Evolutionary conservation across 2,797 vertebrate species (phyloP), one percentile per base, ranked within the genome.

Genomic region (Myoxocephalus aenaeus): DNA sequence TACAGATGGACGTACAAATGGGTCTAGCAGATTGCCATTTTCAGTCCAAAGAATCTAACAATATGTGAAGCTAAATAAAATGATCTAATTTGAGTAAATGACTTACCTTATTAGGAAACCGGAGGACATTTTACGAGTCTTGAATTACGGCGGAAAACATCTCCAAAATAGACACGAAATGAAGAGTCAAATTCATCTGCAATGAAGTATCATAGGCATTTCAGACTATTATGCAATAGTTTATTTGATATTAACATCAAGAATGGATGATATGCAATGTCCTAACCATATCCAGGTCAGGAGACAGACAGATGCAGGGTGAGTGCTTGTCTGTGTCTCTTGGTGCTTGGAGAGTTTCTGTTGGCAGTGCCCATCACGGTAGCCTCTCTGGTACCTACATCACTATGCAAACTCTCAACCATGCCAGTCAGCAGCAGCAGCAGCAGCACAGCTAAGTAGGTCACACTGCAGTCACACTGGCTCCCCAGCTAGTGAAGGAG

Each of bases 391-490:
- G 74, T 90, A 73, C 81, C 79, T 81, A 62, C 83, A 78, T 87
- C 78, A 80, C 88, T 73, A 79, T 82, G 87, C 90, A 91, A 90
- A 75, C 84, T 80, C 80, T 87, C 66, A 54, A 56, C 89, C 78
- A 79, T 85, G 90, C 88, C 90, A 91, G 90, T 90, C 82, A 88
- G 84, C 85, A 86, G 84, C 80, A 65, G 62, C 87, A 70, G 81
- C 82, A 75, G 84, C 76, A 57, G 68, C 83, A 80, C 83, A 80
- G 75, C 89, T 92, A 94, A 94, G 91, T 94, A 94, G 93, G 93
- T 94, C 93, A 94, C 87, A 84, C 90, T 91, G 88, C 91, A 92
- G 89, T 88, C 84, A 73, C 79, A 78, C 76, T 62, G 74, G 73
- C 84, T 89, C 75, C 59, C 46, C 53, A 27, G 53, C 53, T 25